Evolutionary conservation across 2,113 vertebrate species (phyloP), one percentile per base, ranked within the genome.

Genomic region (Aepyceros melampus): DNA sequence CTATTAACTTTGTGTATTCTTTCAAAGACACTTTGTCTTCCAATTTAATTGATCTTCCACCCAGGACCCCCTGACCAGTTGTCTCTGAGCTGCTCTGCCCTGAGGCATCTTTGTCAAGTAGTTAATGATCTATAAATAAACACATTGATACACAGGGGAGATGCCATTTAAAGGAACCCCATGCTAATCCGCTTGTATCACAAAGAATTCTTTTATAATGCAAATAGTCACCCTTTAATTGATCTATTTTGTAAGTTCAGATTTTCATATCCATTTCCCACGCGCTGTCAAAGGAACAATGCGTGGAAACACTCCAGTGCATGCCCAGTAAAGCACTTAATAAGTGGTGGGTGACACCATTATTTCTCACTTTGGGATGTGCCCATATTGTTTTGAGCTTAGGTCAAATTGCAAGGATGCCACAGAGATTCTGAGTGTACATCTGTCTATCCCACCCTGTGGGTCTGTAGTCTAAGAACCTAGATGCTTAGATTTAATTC

Each of bases 91-190:
- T 62, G 19, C 40, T 83, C 29, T 97, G 40, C 86, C 94, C 94
- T 49, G 76, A 2, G 21, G 95, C 91, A 95, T 71, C 91, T 79
- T 58, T 85, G 88, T 94, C 97, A 93, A 96, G 91, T 33, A 94
- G 67, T 96, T 97, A 98, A 97, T 97, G 94, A 96, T 67, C 96
- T 97, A 97, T 82, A 96, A 97, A 97, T 91, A 97, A 97, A 97
- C 82, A 95, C 64, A 89, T 87, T 21, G 47, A 95, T 78, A 67
- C 33, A 36, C 64, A 55, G 27, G 85, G 83, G 82, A 64, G 86
- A 45, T 62, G 67, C 67, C 90, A 79, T 92, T 96, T 95, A 91
- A 94, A 95, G 89, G 53, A 92, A 93, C 53, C 76, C 95, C 76
- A 71, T 47, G n/a, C 9, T 89, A 95, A 96, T 96, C 60, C 78